Conservation (phyloP, 2,888 invertebrate genomes). For the Coenonympha glycerion region DNA sequence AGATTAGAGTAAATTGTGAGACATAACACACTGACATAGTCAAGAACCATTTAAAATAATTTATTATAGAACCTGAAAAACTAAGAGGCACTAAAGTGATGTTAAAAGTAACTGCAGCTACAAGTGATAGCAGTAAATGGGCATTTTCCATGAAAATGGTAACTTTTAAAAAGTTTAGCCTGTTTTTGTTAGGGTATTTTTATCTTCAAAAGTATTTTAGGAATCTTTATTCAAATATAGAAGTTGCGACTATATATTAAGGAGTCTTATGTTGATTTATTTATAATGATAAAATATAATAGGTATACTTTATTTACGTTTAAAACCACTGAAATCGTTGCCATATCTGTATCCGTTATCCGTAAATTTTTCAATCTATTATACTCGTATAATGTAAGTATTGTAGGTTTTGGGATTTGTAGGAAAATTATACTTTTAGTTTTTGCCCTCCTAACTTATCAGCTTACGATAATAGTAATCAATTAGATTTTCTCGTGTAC, state of each 20-base stretch:
- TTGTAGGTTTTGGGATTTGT: too few relatives aligned
- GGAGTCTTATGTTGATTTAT: background rate
- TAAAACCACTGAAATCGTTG: background rate
- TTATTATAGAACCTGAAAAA: background rate
- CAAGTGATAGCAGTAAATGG: constrained; percentile 40
- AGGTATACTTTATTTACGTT: background rate
- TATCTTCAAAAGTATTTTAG: constrained; percentile 6
- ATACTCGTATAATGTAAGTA: background rate
- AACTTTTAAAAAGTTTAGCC: constrained; percentile 58
- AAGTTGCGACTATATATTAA: background rate
- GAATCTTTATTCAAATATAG: constrained; percentile 3
- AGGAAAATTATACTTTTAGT: too few relatives aligned
- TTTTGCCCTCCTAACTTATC: too few relatives aligned
- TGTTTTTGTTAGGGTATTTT: constrained; percentile 28
- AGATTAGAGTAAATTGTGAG: background rate
- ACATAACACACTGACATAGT: constrained; percentile 3
- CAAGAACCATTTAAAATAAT: background rate
- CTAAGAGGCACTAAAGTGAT: constrained; percentile 32
- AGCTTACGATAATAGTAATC: too few relatives aligned
- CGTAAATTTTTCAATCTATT: background rate
- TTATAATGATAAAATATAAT: background rate
- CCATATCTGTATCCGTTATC: background rate
- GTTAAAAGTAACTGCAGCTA: constrained; percentile 38
- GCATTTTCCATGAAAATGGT: constrained; percentile 47
- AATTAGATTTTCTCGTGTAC: too few relatives aligned